A percentile compares a stretch with the other conserved stretches of the same genome.
These are phyloP conservation scores for Hyperopisus bebe DNA, from an alignment of 2,113 vertebrate genomes.

Conservation along the genomic window DNA sequence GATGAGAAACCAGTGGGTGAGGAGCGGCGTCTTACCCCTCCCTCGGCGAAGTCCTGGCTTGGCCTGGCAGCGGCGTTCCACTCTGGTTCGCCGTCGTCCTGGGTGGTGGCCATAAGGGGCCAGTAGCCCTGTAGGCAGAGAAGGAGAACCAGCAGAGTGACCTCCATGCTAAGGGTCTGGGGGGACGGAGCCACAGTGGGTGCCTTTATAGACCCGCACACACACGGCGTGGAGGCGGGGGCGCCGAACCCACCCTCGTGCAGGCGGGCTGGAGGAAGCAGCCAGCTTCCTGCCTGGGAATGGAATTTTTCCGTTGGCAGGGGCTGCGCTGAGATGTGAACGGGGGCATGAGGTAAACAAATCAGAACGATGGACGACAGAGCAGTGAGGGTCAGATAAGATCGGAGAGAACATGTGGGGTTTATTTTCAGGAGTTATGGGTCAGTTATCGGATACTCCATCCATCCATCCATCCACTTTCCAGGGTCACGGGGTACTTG, in stretches of 20 bases:
- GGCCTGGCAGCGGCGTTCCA: neutral
- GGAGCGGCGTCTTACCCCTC: neutral
- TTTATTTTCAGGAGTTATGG: neutral
- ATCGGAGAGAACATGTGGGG: neutral
- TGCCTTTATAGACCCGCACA: neutral
- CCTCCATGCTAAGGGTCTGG: constrained; percentile 25
- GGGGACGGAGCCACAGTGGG: neutral
- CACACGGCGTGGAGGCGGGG: neutral
- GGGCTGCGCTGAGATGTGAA: neutral
- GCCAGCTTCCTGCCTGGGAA: neutral
- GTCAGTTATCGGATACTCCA: neutral
- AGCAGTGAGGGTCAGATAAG: neutral
- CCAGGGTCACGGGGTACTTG: neutral
- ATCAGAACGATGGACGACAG: neutral
- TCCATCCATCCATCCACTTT: neutral
- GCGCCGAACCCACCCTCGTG: neutral
- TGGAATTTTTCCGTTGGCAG: neutral
- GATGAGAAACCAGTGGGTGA: neutral
- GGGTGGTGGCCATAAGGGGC: constrained; percentile 29
- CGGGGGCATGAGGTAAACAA: neutral
- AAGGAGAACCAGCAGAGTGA: constrained; percentile 27
- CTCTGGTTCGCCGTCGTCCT: neutral
- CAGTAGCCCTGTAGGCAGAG: constrained; percentile 38
- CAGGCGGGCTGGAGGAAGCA: neutral
- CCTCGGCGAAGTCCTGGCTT: neutral